Percentiles rank a stretch among this genome's conserved stretches.
Conservation (phyloP, 2,888 invertebrate species). For the Heliconius charithonia region DNA sequence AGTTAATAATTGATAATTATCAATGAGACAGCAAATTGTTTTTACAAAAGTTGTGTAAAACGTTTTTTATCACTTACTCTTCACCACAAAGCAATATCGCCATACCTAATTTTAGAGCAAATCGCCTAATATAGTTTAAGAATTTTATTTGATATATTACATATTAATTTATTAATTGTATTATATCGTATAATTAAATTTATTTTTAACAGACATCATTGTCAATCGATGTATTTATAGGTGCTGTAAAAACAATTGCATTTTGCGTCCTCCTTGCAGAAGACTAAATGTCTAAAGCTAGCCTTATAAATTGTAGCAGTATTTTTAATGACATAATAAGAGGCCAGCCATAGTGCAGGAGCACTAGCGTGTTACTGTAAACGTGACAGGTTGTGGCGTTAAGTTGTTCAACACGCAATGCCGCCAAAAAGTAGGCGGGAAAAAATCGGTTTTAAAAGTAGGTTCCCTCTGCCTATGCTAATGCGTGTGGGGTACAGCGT, state of each 20-base stretch:
- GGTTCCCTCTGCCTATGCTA: too few species aligned
- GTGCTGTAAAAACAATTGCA: neutral
- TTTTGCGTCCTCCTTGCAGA: neutral
- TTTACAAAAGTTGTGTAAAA: neutral
- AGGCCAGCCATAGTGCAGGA: too few species aligned
- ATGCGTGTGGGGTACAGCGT: too few species aligned
- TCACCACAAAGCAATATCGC: neutral
- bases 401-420: too few species aligned
- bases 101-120: conserved; percentile 8
- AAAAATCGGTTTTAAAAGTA: too few species aligned
- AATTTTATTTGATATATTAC: neutral
- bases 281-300: neutral
- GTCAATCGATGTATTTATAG: neutral
- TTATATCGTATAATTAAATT: neutral
- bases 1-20: neutral
- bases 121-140: neutral
- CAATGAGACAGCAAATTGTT: neutral
- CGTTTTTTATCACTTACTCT: neutral
- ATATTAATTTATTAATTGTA: neutral
- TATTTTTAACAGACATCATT: neutral
- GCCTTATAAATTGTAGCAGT: neutral
- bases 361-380: too few species aligned
- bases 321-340: neutral
- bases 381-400: too few species aligned
- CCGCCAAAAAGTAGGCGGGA: too few species aligned